Conservation (phyloP, 2,888 invertebrate genomes). For the Kuschelorhynchus macadamiae region DNA sequence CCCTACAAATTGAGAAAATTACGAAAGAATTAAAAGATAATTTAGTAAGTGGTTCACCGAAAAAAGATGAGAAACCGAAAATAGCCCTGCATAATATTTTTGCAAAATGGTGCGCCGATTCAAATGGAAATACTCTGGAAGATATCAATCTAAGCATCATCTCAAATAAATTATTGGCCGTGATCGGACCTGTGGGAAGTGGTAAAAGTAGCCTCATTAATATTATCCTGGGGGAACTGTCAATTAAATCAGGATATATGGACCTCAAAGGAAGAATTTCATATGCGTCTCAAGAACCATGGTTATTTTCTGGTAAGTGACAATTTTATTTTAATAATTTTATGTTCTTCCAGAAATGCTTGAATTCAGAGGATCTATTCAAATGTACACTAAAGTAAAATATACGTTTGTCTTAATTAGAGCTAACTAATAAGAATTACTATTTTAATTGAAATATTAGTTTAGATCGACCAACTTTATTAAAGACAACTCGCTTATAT, state of each 20-base stretch:
- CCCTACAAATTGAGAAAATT: constrained; percentile 8
- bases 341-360: too few species aligned
- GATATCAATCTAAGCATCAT: constrained; percentile 68
- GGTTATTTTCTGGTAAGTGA: constrained; percentile 70
- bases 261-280: constrained; percentile 70
- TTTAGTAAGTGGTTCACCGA: not conserved
- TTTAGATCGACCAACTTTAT: too few species aligned
- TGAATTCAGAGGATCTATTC: too few species aligned
- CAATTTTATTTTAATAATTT: too few species aligned
- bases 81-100: constrained; percentile 75
- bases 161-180: constrained; percentile 69
- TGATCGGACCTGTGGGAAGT: constrained; percentile 80
- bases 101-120: constrained; percentile 75
- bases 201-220: constrained; percentile 75
- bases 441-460: too few species aligned
- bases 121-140: constrained; percentile 65
- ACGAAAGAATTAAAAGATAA: constrained; percentile 32
- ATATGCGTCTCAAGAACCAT: constrained; percentile 77
- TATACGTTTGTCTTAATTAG: too few species aligned
- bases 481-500: too few species aligned
- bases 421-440: too few species aligned
- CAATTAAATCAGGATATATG: constrained; percentile 66
- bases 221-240: constrained; percentile 69
- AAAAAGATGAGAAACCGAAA: constrained; percentile 62
- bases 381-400: too few species aligned